phyloP scores from a whole-genome alignment of 2,888 invertebrate genomes.

The Erebia aethiops region DNA sequence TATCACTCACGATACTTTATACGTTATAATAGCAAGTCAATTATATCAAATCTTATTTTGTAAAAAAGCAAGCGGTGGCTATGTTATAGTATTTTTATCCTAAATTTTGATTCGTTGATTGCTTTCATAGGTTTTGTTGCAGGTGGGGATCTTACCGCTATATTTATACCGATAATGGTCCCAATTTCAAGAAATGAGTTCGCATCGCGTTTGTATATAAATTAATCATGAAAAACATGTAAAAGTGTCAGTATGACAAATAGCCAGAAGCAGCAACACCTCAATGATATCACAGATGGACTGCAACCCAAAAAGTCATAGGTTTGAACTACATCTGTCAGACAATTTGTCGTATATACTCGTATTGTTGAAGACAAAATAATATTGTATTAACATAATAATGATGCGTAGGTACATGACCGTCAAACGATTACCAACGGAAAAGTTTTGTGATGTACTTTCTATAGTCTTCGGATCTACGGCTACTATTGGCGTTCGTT shows the following conservation, averaged over 20 bases:
- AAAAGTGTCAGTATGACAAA: conserved; percentile 29
- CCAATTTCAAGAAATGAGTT: neutral
- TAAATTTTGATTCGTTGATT: neutral
- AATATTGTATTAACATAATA: neutral
- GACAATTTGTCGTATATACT: neutral
- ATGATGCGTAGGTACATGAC: neutral
- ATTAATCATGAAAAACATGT: neutral
- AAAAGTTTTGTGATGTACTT: neutral
- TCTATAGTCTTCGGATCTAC: neutral
- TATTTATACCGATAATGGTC: neutral
- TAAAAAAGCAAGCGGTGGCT: conserved; percentile 16
- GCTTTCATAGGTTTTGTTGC: neutral
- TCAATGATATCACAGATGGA: neutral
- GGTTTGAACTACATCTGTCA: neutral
- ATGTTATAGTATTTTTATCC: neutral
- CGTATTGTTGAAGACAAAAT: neutral
- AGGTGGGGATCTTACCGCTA: neutral
- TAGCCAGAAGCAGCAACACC: conserved; percentile 5
- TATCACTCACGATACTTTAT: no score
- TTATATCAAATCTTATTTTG: neutral
- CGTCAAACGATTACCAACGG: neutral
- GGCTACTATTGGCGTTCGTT: neutral
- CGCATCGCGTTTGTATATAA: neutral
- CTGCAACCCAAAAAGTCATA: neutral
- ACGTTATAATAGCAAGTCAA: neutral